Conservation (phyloP, 2,888 invertebrate species). For the Cephalotes varians region DNA sequence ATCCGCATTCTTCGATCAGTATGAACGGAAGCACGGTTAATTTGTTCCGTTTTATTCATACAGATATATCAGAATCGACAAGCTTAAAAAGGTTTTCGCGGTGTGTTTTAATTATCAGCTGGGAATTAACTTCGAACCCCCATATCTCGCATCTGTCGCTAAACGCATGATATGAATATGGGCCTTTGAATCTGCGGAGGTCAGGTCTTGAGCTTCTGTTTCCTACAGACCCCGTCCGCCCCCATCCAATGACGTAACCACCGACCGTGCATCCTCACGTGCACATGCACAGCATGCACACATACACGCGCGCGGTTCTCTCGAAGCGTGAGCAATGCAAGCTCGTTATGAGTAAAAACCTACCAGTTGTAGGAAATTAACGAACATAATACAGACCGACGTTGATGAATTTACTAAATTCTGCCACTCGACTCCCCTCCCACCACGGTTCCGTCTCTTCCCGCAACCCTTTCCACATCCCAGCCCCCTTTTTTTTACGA, state of each 20-base stretch:
- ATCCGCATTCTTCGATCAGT: background rate
- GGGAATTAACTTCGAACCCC: background rate
- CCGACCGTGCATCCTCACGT: conserved; percentile 26
- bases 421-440: background rate
- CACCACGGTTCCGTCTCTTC: background rate
- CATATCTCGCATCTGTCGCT: conserved; percentile 14
- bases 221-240: conserved; percentile 28
- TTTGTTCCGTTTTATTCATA: conserved; percentile 4
- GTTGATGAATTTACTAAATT: conserved; percentile 40
- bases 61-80: background rate
- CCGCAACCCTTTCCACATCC: conserved; percentile 15
- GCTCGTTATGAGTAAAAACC: conserved; percentile 35
- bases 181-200: conserved; percentile 35
- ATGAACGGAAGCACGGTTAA: background rate
- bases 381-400: conserved; percentile 26
- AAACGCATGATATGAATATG: conserved; percentile 32
- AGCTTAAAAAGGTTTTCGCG: background rate
- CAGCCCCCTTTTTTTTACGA: conserved; percentile 15
- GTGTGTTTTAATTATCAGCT: background rate
- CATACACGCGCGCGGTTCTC: background rate
- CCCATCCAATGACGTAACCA: conserved; percentile 24
- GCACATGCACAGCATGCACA: background rate
- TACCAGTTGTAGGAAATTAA: conserved; percentile 31
- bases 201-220: conserved; percentile 17
- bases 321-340: conserved; percentile 25